Evolutionary conservation across 1,140 invertebrate species (phyloP), one percentile per base, ranked within the genome.

Genomic region (Muscidifurax raptorellus): DNA sequence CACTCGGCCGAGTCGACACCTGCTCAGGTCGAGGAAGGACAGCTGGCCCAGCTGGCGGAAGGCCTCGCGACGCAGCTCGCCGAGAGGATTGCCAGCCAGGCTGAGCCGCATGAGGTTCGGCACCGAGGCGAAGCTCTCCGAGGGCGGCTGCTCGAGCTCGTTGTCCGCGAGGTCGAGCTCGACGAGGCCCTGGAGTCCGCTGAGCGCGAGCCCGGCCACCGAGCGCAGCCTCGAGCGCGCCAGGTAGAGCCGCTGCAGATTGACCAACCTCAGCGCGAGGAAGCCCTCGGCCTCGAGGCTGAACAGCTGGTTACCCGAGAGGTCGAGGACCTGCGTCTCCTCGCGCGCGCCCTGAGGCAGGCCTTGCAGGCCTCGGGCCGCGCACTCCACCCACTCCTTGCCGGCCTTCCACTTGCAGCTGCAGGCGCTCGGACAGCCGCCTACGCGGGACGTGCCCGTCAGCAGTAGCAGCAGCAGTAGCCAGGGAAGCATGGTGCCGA

Each of bases 401-500:
- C 97, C 97, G 89, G 96, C 95, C 91, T 98, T 98, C 97, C 97
- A 98, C 89, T 97, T 98, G 93, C 97, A 98, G 15, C 95, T 93
- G 91, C 97, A 98, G 66, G 94, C 94, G 1, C 92, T 89, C 0
- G 97, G 97, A 90, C 97, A 98, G 25, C 94, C 94, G 83, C 15
- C 10, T 2, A 47, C 76, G 9, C 32, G 0, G 0, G 40, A 47
- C 22, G 22, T 3, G 18, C 0, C 30, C 15, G 5, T n/a, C 75
- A 77, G 32, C n/a, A 47, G 13, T 22, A 52, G 22, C 28, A 30
- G 12, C 25, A 66, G 30, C 15, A 59, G 47, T 28, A 66, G 22
- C 44, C 36, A 1, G 10, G 32, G 32, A 77, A 18, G 28, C 75
- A 47, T 52, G 75, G 12, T 13, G 27, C 75, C 15, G 74, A 18